Base-by-base conservation (phyloP, 2,888 invertebrate species). In the Lymantria monacha region DNA sequence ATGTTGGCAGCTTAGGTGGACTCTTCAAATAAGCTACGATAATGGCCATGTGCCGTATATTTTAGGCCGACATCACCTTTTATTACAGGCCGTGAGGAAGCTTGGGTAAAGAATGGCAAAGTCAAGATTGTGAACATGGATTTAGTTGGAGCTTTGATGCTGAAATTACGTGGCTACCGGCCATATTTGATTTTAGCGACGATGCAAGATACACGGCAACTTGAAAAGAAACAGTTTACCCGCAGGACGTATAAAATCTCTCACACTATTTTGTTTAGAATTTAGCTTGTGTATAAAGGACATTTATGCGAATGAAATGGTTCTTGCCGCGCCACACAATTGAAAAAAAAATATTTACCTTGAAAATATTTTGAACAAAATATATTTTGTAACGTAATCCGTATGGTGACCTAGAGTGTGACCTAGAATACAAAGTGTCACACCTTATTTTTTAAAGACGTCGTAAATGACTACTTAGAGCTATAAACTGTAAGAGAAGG, bases 111-210 rank as follows among this genome's bases (percentile, higher is more conserved):
- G 47, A 77, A 76, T 15, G 83, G 85, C 31, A 87, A 80, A 72
- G 79, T 91, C 30, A 83, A 78, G 59, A 57, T 91, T 33, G 79
- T 74, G 44, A 76, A 76, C 52, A 81, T 89, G 86, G 86, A 90
- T 62, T 70, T 90, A 57, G 53, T 79, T 10, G 78, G 81, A 13
- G 91, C 87, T 44, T 64, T 91, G 57, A 87, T 89, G 87, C 64
- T 91, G 52, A 76, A 72, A 59, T 70, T 79, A 50, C 83, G 90
- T 13, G 85, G 90, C n/a, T 79, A 85, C 22, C 72, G 83, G 33
- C 85, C 91, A 10, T 82, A 82, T 64, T 66, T 88, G 62, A 82
- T 93, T 74, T 75, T 93, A 71, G 69, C 83, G 54, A 74, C 79
- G 5, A 74, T 56, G 55, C 38, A 42, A 1, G 74, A 90, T 59